Conservation (phyloP, 2,113 vertebrate species). For the Meleagris gallopavo region DNA sequence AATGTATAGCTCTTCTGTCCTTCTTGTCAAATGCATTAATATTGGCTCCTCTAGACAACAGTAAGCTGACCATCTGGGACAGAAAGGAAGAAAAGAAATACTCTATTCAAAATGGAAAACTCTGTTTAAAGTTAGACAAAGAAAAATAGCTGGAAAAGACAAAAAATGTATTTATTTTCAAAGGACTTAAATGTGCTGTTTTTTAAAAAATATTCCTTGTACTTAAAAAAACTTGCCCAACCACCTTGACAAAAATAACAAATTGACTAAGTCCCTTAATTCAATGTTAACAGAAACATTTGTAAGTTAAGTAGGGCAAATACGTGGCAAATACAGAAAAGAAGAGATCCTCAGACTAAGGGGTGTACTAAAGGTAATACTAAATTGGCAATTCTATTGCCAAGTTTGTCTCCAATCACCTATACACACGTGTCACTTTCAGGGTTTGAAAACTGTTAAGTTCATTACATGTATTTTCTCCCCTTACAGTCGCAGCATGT, state of each 20-base stretch:
- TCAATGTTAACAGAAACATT: background rate
- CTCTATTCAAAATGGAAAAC: background rate
- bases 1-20: slow-evolving; percentile 97
- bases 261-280: background rate
- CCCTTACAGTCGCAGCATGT: background rate
- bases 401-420: background rate
- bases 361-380: background rate
- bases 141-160: background rate
- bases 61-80: slow-evolving; percentile 93
- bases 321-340: background rate
- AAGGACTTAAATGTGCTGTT: background rate
- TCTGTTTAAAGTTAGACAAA: background rate
- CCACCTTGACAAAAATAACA: background rate
- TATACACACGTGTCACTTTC: background rate
- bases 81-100: slow-evolving; percentile 16
- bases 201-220: background rate
- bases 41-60: slow-evolving; percentile 97
- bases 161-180: background rate
- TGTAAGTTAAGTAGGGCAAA: background rate
- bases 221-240: background rate
- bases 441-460: background rate
- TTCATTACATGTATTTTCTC: background rate
- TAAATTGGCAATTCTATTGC: background rate
- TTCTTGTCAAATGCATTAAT: slow-evolving; percentile 99
- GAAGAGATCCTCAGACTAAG: background rate